phyloP scores from a whole-genome alignment of 1,140 invertebrate genomes.

The Charaxes varanes region DNA sequence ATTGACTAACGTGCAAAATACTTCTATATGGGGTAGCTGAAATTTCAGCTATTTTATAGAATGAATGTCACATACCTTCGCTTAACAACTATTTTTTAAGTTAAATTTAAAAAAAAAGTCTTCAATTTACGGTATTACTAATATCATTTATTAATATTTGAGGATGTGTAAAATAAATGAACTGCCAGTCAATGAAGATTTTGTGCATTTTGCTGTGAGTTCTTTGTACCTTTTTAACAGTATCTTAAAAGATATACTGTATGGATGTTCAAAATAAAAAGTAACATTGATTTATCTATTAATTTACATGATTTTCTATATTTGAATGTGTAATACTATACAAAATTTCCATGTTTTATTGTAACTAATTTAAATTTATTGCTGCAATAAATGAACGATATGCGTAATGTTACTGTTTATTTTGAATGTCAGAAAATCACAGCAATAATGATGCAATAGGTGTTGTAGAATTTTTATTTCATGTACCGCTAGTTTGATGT shows the following conservation, averaged over 20 bases:
- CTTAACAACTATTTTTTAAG: too few relatives aligned
- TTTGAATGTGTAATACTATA: background rate
- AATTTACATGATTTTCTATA: background rate
- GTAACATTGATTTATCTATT: conserved; percentile 5
- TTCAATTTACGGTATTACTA: too few relatives aligned
- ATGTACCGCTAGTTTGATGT: conserved; percentile 46
- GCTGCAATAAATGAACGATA: background rate
- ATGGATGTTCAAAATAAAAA: conserved; percentile 24
- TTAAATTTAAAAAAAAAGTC: too few relatives aligned
- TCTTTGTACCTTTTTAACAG: conserved; percentile 24
- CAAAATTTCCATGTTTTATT: too few relatives aligned
- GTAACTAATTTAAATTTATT: conserved; percentile 9
- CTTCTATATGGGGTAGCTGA: too few relatives aligned
- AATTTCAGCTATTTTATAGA: too few relatives aligned
- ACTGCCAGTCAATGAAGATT: background rate
- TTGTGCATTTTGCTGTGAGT: conserved; percentile 15
- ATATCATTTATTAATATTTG: too few relatives aligned
- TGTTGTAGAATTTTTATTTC: conserved; percentile 43
- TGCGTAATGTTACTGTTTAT: conserved; percentile 18
- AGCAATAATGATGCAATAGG: conserved; percentile 65
- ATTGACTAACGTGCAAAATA: too few relatives aligned
- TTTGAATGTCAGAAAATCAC: conserved; percentile 33
- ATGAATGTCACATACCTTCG: too few relatives aligned
- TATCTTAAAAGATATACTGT: conserved; percentile 30
- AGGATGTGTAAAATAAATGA: too few relatives aligned